These are phyloP conservation scores for Junonia oenone DNA, from an alignment of 2,888 invertebrate species.

Conservation along the genomic window DNA sequence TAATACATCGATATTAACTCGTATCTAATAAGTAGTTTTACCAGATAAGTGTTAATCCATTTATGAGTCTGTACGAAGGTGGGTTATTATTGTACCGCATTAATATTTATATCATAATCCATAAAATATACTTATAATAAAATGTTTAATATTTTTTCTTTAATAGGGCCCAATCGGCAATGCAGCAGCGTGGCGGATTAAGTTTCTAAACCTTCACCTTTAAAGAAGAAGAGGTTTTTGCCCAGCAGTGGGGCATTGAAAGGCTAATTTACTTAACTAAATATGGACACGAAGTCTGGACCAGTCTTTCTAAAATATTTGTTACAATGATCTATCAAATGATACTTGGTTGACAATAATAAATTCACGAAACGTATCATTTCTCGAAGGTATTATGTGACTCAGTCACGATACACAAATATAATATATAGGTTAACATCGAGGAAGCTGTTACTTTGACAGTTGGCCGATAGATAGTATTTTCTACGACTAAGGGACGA, in stretches of 20 bases:
- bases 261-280: no score
- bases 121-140: not conserved
- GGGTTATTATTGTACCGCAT: not conserved
- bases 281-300: no score
- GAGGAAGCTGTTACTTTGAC: slow-evolving; percentile 5
- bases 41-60: slow-evolving; percentile 12
- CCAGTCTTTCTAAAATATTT: no score
- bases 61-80: slow-evolving; percentile 7
- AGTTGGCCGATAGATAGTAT: slow-evolving; percentile 8
- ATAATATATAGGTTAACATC: slow-evolving; percentile 4
- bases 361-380: not conserved
- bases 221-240: no score
- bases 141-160: not conserved
- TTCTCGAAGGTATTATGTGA: slow-evolving; percentile 2
- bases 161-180: no score
- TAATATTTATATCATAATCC: slow-evolving; percentile 1
- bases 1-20: slow-evolving; percentile 28
- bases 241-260: no score
- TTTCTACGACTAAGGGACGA: slow-evolving; percentile 6
- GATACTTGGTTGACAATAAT: not conserved
- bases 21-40: slow-evolving; percentile 14
- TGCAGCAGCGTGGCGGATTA: no score
- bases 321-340: no score
- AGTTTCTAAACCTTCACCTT: no score
- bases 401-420: slow-evolving; percentile 3